phyloP scores from a whole-genome alignment of 2,888 invertebrate species.

The Plagiodera versicolora region DNA sequence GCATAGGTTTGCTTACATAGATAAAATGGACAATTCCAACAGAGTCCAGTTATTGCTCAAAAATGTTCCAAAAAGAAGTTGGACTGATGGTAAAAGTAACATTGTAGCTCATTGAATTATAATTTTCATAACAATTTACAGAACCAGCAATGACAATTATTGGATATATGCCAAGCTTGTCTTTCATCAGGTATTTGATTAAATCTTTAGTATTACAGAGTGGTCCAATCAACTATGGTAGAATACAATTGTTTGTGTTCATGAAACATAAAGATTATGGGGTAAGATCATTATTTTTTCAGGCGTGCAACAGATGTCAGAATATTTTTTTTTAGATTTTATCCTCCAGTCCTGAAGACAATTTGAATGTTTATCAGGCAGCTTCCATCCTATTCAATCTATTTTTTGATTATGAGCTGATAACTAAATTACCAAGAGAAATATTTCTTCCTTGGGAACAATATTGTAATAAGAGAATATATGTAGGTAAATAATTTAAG shows the following conservation, averaged over 20 bases:
- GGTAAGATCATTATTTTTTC: conserved; percentile 52
- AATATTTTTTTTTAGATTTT: conserved; percentile 57
- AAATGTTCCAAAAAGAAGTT: conserved; percentile 55
- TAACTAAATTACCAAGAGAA: conserved; percentile 65
- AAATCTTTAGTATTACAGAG: conserved; percentile 63
- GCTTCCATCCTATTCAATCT: conserved; percentile 67
- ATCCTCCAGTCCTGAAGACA: conserved; percentile 60
- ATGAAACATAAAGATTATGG: conserved; percentile 64
- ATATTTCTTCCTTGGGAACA: conserved; percentile 67
- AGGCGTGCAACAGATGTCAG: conserved; percentile 11
- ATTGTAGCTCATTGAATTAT: not conserved
- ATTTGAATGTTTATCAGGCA: conserved; percentile 58
- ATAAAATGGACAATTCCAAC: conserved; percentile 61
- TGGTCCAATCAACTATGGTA: conserved; percentile 60
- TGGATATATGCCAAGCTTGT: conserved; percentile 60
- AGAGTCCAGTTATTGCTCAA: conserved; percentile 60
- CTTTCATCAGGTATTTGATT: conserved; percentile 66
- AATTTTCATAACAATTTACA: conserved; percentile 37
- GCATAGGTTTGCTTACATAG: conserved; percentile 61
- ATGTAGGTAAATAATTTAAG: conserved; percentile 5
- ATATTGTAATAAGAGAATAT: not conserved
- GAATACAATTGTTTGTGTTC: conserved; percentile 64
- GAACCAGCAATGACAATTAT: conserved; percentile 63
- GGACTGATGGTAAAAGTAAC: conserved; percentile 53
- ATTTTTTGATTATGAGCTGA: conserved; percentile 65